phyloP scores from a whole-genome alignment of 92 coral and sea anemone genomes.

The Porites divaricata region DNA sequence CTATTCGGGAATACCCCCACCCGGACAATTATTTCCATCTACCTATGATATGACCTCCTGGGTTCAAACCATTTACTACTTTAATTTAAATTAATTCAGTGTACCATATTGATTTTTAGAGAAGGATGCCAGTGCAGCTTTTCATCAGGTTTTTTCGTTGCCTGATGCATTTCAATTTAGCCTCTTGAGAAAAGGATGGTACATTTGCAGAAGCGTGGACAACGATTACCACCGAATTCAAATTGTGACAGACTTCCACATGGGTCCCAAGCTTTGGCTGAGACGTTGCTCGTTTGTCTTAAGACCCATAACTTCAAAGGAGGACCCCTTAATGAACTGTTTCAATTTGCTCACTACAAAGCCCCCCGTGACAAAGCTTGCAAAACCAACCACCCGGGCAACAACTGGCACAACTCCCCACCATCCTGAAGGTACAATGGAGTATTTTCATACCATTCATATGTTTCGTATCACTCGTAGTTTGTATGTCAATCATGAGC shows the following conservation, averaged over 20 bases:
- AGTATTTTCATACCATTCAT: not conserved
- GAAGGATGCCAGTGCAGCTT: constrained; percentile 44
- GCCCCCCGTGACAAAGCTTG: not conserved
- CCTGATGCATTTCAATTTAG: constrained; percentile 68
- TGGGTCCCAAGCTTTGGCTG: constrained; percentile 36
- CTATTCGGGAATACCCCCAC: too few species aligned
- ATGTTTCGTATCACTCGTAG: too few species aligned
- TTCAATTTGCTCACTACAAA: constrained; percentile 30
- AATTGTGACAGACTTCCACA: constrained; percentile 58
- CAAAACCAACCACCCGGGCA: constrained; percentile 41
- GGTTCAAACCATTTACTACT: not conserved
- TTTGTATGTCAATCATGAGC: too few species aligned
- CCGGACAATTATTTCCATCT: not conserved
- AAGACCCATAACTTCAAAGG: constrained; percentile 21
- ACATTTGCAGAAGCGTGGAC: constrained; percentile 52
- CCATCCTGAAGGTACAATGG: constrained; percentile 30
- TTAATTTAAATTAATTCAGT: too few species aligned
- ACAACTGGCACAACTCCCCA: constrained; percentile 15
- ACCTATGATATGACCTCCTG: not conserved
- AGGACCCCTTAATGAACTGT: constrained; percentile 53
- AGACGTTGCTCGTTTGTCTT: constrained; percentile 61
- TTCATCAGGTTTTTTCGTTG: constrained; percentile 26
- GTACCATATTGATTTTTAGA: constrained; percentile 12
- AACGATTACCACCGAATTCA: constrained; percentile 37
- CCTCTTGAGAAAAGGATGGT: constrained; percentile 64